Conservation (phyloP, 1,140 invertebrate genomes). For the Cyphomyrmex costatus region DNA sequence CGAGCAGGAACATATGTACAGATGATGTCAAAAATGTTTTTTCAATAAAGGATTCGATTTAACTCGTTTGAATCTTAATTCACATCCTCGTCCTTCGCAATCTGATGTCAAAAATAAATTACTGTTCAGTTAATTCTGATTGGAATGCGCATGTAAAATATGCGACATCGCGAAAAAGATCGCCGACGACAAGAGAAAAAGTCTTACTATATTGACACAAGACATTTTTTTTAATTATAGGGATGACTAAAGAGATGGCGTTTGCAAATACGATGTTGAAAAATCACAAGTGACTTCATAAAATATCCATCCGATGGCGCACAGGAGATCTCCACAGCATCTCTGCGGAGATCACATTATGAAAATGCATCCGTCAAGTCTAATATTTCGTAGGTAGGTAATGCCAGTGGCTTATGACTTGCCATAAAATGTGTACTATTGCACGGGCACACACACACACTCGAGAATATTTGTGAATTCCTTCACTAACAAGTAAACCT, state of each 20-base stretch:
- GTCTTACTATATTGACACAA: not conserved
- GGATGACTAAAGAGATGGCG: constrained; percentile 17
- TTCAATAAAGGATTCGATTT: not conserved
- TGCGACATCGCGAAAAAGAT: constrained; percentile 21
- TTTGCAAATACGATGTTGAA: constrained; percentile 58
- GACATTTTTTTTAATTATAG: not conserved
- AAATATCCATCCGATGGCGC: constrained; percentile 71
- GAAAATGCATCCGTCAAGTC: constrained; percentile 81
- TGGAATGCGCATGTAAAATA: not conserved
- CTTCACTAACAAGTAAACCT: constrained; percentile 10
- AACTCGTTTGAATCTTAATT: not conserved
- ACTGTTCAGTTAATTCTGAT: not conserved
- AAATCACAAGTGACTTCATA: constrained; percentile 66
- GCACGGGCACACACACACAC: constrained; percentile 35
- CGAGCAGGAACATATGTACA: not conserved
- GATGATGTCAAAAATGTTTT: not conserved
- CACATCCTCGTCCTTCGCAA: not conserved
- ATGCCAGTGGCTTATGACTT: constrained; percentile 66
- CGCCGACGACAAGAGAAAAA: too few species aligned
- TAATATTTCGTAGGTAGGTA: constrained; percentile 78
- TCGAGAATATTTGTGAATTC: constrained; percentile 20
- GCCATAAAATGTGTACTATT: constrained; percentile 64
- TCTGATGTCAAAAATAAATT: not conserved
- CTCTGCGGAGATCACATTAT: constrained; percentile 71
- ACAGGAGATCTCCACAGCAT: constrained; percentile 10